phyloP scores from a whole-genome alignment of 2,113 vertebrate genomes.

The Zosterops hypoxanthus region DNA sequence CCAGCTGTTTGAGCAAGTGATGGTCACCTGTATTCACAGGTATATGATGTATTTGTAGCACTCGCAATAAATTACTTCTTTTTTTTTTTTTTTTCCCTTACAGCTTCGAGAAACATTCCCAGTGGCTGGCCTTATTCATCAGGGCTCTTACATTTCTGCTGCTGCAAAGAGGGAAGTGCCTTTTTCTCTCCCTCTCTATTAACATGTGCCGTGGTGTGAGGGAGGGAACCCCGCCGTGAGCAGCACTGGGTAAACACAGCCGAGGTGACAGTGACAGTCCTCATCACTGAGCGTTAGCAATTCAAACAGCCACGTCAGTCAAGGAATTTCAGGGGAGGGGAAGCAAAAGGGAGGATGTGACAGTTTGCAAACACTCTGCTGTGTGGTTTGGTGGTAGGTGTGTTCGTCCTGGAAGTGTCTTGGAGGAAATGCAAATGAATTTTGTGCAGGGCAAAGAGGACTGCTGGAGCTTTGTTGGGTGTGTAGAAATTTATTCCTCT shows the following conservation, averaged over 20 bases:
- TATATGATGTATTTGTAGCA: constrained; percentile 25
- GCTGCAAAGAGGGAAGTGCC: background rate
- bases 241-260: background rate
- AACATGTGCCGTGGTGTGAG: background rate
- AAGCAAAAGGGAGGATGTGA: background rate
- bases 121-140: constrained; percentile 4
- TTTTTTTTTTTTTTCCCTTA: background rate
- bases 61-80: constrained; percentile 39
- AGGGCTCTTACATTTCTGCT: background rate
- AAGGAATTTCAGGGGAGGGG: background rate
- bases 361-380: background rate
- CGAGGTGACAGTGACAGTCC: constrained; percentile 7
- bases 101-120: constrained; percentile 48
- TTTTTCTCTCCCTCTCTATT: background rate
- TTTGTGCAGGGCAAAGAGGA: background rate
- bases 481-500: background rate
- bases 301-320: constrained; percentile 5
- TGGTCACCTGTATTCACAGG: constrained; percentile 59
- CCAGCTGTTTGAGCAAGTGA: background rate
- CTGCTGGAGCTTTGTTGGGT: background rate
- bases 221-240: background rate
- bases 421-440: background rate
- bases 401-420: background rate
- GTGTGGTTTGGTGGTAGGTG: background rate
- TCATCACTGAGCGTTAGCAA: background rate